Conservation (phyloP, 2,113 vertebrate genomes). For the Bujurquina vittata region DNA sequence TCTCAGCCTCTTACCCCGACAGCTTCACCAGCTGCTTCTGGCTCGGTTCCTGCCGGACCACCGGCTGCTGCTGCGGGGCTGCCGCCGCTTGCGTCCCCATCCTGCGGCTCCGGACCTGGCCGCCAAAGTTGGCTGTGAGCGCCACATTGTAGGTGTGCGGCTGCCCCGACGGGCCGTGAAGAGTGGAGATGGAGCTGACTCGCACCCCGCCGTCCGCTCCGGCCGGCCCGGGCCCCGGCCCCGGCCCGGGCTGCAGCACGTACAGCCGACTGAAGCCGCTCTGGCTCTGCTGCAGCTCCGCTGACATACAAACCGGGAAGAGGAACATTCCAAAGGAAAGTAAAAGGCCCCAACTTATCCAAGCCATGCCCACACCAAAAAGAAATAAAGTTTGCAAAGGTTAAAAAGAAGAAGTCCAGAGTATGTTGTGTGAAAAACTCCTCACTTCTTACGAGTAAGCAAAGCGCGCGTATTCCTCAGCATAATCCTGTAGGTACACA, state of each 20-base stretch:
- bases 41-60: slow-evolving; percentile 62
- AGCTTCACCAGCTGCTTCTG: slow-evolving; percentile 74
- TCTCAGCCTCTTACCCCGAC: slow-evolving; percentile 79
- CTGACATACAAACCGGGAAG: slow-evolving; percentile 65
- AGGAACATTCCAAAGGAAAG: slow-evolving; percentile 74
- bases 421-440: slow-evolving; percentile 19
- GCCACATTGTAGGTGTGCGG: slow-evolving; percentile 84
- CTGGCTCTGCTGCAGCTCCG: slow-evolving; percentile 72
- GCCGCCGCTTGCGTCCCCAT: slow-evolving; percentile 78
- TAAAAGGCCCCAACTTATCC: slow-evolving; percentile 82
- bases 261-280: slow-evolving; percentile 84
- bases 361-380: slow-evolving; percentile 81
- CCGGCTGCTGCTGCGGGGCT: slow-evolving; percentile 58
- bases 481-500: slow-evolving; percentile 44
- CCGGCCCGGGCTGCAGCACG: slow-evolving; percentile 85
- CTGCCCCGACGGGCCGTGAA: slow-evolving; percentile 69
- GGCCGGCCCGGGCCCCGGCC: slow-evolving; percentile 50
- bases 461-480: slow-evolving; percentile 45
- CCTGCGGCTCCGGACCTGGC: slow-evolving; percentile 86
- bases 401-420: background rate
- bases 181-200: slow-evolving; percentile 77
- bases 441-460: slow-evolving; percentile 38
- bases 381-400: background rate
- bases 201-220: slow-evolving; percentile 71
- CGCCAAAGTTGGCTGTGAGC: slow-evolving; percentile 72